phyloP scores from a whole-genome alignment of 1,140 invertebrate genomes.

The Temnothorax nylanderi region DNA sequence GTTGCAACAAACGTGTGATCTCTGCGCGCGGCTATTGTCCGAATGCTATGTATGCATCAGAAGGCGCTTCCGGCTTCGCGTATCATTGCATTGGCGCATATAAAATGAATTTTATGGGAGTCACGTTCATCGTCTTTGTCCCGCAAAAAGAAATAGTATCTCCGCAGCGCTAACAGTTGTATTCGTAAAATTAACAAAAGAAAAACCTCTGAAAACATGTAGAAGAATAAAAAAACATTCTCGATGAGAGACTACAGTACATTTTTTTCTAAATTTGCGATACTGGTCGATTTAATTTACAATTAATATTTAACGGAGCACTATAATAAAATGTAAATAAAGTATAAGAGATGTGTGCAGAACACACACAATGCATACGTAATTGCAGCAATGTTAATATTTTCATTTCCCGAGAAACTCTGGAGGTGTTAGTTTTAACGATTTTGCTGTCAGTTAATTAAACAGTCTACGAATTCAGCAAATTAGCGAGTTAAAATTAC shows the following conservation, averaged over 20 bases:
- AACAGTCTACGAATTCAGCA: neutral
- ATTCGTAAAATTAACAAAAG: neutral
- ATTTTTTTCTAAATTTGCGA: neutral
- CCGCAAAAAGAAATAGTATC: slow-evolving; percentile 50
- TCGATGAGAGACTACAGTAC: neutral
- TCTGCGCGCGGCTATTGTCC: slow-evolving; percentile 54
- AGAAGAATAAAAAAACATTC: neutral
- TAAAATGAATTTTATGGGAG: slow-evolving; percentile 69
- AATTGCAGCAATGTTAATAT: neutral
- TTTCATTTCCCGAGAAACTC: neutral
- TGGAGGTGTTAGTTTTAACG: neutral
- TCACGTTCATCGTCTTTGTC: slow-evolving; percentile 63
- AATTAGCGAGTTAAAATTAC: neutral
- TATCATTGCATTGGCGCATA: slow-evolving; percentile 61
- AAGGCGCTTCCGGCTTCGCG: slow-evolving; percentile 63
- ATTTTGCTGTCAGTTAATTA: slow-evolving; percentile 23
- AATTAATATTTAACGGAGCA: neutral
- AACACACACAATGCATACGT: neutral
- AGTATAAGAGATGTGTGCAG: neutral
- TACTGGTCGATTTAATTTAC: neutral
- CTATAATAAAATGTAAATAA: neutral
- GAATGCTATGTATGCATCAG: slow-evolving; percentile 40
- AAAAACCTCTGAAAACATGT: neutral
- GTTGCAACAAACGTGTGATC: neutral
- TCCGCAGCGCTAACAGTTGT: neutral